Percentiles rank a stretch among this genome's conserved stretches.
Evolutionary conservation across 2,888 invertebrate genomes (phyloP).

Genomic region (Xanthorhoe spadicearia): DNA sequence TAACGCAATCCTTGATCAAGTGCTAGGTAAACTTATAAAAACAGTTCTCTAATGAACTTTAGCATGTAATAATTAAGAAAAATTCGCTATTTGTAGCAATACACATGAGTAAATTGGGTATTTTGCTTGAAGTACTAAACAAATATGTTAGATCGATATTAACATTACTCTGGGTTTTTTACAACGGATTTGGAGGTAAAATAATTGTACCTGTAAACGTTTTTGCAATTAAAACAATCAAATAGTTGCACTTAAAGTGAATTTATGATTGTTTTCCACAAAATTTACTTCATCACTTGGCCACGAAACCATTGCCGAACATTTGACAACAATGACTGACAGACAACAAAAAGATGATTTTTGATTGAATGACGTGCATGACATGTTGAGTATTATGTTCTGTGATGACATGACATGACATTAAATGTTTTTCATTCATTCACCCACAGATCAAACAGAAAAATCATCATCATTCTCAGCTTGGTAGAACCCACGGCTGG

Average conservation of each 20-base stretch:
- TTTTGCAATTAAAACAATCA: slow-evolving; percentile 6
- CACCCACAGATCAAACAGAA: too few relatives aligned
- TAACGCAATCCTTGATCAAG: not conserved
- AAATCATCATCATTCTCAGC: too few relatives aligned
- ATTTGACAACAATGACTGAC: slow-evolving; percentile 21
- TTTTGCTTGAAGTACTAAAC: slow-evolving; percentile 16
- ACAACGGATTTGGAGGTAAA: not conserved
- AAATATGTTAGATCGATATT: slow-evolving; percentile 31
- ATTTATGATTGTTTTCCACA: slow-evolving; percentile 5
- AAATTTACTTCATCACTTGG: slow-evolving; percentile 31
- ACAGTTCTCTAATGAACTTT: not conserved
- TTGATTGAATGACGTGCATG: too few relatives aligned
- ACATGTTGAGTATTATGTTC: too few relatives aligned
- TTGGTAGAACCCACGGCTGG: too few relatives aligned
- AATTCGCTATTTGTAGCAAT: slow-evolving; percentile 9
- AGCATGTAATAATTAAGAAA: slow-evolving; percentile 4
- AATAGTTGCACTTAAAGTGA: slow-evolving; percentile 8
- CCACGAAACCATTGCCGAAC: slow-evolving; percentile 40
- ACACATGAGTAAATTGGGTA: slow-evolving; percentile 1
- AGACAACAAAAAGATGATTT: not conserved
- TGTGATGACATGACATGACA: too few relatives aligned
- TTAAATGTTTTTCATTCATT: too few relatives aligned
- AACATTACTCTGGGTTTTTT: not conserved
- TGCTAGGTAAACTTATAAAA: not conserved
- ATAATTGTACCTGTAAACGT: slow-evolving; percentile 23